Base-by-base conservation (phyloP, 2,888 invertebrate genomes). In the Habroteleia sp. region DNA sequence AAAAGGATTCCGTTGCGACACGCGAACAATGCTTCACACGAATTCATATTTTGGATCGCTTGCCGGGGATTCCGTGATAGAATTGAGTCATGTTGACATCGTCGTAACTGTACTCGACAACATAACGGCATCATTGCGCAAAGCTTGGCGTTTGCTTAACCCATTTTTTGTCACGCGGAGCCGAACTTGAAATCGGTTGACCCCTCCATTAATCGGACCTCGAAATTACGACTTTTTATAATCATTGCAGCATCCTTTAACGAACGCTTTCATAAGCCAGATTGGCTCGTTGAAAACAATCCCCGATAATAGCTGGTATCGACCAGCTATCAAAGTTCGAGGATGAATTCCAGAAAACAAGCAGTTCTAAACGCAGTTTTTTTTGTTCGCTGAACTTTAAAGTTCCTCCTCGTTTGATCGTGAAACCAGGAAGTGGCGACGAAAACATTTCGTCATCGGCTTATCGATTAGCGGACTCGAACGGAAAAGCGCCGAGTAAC, bases 101-200 rank as follows among this genome's bases (percentile, higher is more conserved):
- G 13, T 10, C 11, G 58, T 63, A 65, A 72, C 72, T 72, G 72
- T 72, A 56, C 63, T 14, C 39, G 23, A 56, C 33, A 71, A 62
- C 39, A 50, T 72, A 72, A 72, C 72, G 72, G 72, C 63, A 58
- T 29, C 20, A 48, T 72, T 72, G 72, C 72, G 72, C 35, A 72
- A 72, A 63, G 17, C 31, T 11, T 25, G 10, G 13, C 25, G 33
- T 63, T 72, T 63, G 35, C 56, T 44, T 50, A 65, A 72, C 72
- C 63, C 56, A 72, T 46, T 63, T 72, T 56, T 63, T 33, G 41
- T 72, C 58, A 14, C 35, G 31, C 29, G 48, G 5, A 17, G 29
- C 4, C 60, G 60, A 69, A 60, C 69, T 69, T 69, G 69, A 60
- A 60, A 52, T 50, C 58, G 48, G 20, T 14, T 50, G 68, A 68